These are phyloP conservation scores for Aleiodes sp. DNA, from an alignment of 1,140 invertebrate species.

Conservation along the genomic window DNA sequence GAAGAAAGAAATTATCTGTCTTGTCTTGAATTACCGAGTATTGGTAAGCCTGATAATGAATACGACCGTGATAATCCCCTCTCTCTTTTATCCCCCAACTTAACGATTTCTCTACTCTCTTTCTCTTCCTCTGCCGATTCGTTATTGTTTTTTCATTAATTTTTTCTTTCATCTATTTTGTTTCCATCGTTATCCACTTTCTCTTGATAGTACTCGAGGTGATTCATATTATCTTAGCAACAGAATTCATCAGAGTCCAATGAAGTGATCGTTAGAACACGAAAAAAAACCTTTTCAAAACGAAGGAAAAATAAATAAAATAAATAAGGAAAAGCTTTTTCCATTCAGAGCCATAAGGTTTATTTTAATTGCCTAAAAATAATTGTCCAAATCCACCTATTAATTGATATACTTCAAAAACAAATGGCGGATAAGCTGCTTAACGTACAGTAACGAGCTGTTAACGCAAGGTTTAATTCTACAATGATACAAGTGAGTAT, in stretches of 20 bases:
- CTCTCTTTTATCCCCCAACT: conserved; percentile 17
- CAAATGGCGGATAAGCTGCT: neutral
- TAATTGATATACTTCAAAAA: conserved; percentile 1
- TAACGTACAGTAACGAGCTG: conserved; percentile 4
- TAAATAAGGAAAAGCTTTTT: no score
- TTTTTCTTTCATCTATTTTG: conserved; percentile 15
- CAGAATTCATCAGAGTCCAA: neutral
- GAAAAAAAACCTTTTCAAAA: no score
- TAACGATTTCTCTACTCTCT: neutral
- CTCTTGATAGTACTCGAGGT: conserved; percentile 1
- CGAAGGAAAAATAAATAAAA: no score
- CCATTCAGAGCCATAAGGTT: no score
- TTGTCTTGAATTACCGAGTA: conserved; percentile 12
- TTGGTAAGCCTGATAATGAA: conserved; percentile 30
- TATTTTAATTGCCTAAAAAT: neutral
- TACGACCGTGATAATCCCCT: conserved; percentile 26
- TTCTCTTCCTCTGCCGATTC: neutral
- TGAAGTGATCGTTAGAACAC: neutral
- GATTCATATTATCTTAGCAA: neutral
- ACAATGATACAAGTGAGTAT: neutral
- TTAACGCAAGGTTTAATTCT: conserved; percentile 12
- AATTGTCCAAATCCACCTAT: neutral
- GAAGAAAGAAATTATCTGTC: conserved; percentile 32
- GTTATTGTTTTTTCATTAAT: conserved; percentile 4
- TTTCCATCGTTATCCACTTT: neutral